Evolutionary conservation across 2,888 invertebrate species (phyloP).

Genomic region (Drosophila ezoana): DNA sequence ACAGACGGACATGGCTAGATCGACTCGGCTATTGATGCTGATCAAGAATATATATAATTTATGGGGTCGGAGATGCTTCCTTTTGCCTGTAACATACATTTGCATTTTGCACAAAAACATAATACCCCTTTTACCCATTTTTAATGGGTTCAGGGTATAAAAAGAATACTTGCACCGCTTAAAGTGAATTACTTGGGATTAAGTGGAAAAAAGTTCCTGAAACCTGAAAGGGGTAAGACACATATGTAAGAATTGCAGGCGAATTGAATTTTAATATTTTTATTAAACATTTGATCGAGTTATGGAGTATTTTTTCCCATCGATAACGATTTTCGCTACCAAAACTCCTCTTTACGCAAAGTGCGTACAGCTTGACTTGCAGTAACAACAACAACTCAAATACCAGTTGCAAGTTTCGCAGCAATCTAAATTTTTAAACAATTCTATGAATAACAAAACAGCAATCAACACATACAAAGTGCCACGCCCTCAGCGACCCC

Average conservation of each 20-base stretch:
- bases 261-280: too few relatives aligned
- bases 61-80: too few relatives aligned
- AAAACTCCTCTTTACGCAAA: neutral
- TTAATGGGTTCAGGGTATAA: too few relatives aligned
- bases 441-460: constrained; percentile 74
- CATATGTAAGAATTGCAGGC: neutral
- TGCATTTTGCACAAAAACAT: too few relatives aligned
- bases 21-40: too few relatives aligned
- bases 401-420: constrained; percentile 32
- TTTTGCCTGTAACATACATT: too few relatives aligned
- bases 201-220: neutral
- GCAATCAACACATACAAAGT: constrained; percentile 58
- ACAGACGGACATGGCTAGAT: too few relatives aligned
- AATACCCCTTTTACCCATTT: too few relatives aligned
- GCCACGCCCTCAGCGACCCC: constrained; percentile 8
- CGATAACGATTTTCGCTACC: constrained; percentile 1
- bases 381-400: constrained; percentile 12
- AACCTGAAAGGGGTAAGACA: neutral
- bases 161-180: neutral
- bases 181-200: neutral
- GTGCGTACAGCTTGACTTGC: constrained; percentile 8
- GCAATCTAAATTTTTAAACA: constrained; percentile 66
- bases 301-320: neutral
- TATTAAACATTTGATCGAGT: too few relatives aligned
- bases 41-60: too few relatives aligned